A percentile compares a stretch with the other conserved stretches of the same genome.
These are phyloP conservation scores for Acanthurus tractus DNA, from an alignment of 2,797 vertebrate genomes.

Conservation along the genomic window DNA sequence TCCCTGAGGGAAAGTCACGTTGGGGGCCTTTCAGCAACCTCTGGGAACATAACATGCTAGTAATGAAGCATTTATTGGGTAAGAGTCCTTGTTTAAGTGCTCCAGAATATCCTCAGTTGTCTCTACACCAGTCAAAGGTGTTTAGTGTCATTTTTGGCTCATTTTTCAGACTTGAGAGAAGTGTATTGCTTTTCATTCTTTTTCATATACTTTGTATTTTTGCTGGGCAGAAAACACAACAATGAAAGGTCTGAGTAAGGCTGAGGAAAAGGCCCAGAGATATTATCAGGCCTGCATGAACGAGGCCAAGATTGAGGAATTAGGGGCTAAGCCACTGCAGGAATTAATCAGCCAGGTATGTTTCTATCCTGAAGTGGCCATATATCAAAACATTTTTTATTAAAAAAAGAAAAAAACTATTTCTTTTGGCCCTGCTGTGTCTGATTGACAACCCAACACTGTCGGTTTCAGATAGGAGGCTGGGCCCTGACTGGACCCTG, in stretches of 20 bases:
- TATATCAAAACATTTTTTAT: conserved; percentile 14
- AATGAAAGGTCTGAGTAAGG: conserved; percentile 87
- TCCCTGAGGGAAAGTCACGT: conserved; percentile 95
- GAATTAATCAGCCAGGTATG: conserved; percentile 92
- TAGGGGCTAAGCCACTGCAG: conserved; percentile 90
- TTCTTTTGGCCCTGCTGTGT: not conserved
- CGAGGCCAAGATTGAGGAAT: conserved; percentile 92
- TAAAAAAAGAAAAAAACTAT: not conserved
- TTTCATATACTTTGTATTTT: not conserved
- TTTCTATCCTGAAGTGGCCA: not conserved
- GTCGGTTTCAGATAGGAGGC: conserved; percentile 90
- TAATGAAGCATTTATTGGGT: conserved; percentile 97
- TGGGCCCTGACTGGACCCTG: conserved; percentile 92
- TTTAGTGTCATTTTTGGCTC: not conserved
- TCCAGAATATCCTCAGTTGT: conserved; percentile 4
- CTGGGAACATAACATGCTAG: conserved; percentile 97
- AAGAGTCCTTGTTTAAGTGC: conserved; percentile 41
- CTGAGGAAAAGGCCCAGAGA: conserved; percentile 92
- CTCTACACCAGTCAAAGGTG: conserved; percentile 4
- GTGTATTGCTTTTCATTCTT: conserved; percentile 16
- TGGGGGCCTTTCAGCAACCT: conserved; percentile 97
- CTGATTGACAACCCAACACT: conserved; percentile 3
- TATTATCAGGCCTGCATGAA: conserved; percentile 98
- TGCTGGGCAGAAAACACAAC: conserved; percentile 90
- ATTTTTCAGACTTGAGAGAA: conserved; percentile 2